A percentile compares a stretch with the other conserved stretches of the same genome.
Evolutionary conservation across 2,113 vertebrate species (phyloP).

Genomic region (Amphilophus citrinellus): DNA sequence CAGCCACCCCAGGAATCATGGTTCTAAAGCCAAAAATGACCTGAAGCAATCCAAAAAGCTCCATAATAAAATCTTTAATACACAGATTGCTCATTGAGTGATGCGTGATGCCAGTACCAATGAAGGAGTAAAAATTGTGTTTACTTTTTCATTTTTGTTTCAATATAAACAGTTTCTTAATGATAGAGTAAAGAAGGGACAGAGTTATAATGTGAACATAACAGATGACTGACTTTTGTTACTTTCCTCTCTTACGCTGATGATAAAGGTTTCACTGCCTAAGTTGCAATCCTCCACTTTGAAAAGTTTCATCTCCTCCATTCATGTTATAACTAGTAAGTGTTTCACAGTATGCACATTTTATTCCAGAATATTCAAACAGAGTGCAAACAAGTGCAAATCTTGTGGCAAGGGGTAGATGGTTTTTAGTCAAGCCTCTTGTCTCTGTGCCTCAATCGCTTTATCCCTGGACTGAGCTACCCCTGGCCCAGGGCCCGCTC

Average conservation of each 20-base stretch:
- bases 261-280: background rate
- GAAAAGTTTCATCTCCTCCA: background rate
- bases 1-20: background rate
- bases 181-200: background rate
- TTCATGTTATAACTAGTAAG: background rate
- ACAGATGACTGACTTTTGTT: background rate
- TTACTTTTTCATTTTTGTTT: background rate
- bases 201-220: background rate
- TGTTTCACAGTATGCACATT: background rate
- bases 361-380: conserved; percentile 23
- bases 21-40: background rate
- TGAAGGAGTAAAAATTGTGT: background rate
- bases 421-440: conserved; percentile 68
- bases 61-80: background rate
- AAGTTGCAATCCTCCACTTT: background rate
- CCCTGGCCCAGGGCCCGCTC: conserved; percentile 66
- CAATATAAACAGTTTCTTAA: background rate
- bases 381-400: conserved; percentile 48
- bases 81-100: background rate
- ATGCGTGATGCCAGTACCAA: background rate
- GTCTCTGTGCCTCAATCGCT: conserved; percentile 68
- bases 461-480: conserved; percentile 71
- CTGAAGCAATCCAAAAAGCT: background rate
- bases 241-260: background rate
- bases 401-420: conserved; percentile 55